These are phyloP conservation scores for Zaprionus africanus DNA, from an alignment of 1,140 invertebrate species.

Conservation along the genomic window DNA sequence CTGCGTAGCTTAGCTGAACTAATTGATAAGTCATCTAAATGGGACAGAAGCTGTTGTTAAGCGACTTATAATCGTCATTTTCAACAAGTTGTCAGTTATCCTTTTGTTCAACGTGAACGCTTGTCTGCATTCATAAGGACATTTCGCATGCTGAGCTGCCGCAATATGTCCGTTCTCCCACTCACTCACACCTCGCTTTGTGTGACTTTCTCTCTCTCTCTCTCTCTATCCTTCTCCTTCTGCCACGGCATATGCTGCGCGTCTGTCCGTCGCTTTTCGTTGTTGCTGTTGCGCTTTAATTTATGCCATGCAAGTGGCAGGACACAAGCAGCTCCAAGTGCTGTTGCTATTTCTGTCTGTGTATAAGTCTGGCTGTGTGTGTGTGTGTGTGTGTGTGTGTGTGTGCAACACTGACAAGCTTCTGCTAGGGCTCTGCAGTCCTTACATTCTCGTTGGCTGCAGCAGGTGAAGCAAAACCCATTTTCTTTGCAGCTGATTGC, in stretches of 20 bases:
- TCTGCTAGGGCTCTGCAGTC: not conserved
- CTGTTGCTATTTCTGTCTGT: conserved; percentile 27
- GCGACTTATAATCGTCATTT: conserved; percentile 40
- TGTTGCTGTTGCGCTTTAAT: conserved; percentile 65
- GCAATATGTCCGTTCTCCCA: conserved; percentile 28
- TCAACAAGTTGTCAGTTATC: conserved; percentile 42
- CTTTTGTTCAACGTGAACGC: conserved; percentile 30
- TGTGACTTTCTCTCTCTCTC: not conserved
- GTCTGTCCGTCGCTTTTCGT: conserved; percentile 10
- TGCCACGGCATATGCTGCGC: conserved; percentile 23
- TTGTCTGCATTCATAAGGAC: conserved; percentile 39
- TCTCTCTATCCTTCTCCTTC: not conserved
- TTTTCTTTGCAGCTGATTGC: conserved; percentile 81
- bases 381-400: not conserved
- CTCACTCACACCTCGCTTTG: too few relatives aligned
- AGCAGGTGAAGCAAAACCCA: conserved; percentile 69
- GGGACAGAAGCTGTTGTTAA: conserved; percentile 31
- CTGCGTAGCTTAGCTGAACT: not conserved
- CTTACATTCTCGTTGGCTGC: conserved; percentile 31
- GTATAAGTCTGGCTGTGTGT: not conserved
- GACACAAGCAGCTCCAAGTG: conserved; percentile 33
- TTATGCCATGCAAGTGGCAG: conserved; percentile 61
- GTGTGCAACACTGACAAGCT: not conserved
- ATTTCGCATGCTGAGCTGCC: conserved; percentile 37
- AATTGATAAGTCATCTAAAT: conserved; percentile 31